These are phyloP conservation scores for Pterocles burchelli DNA, from an alignment of 2,113 vertebrate genomes.

Conservation along the genomic window DNA sequence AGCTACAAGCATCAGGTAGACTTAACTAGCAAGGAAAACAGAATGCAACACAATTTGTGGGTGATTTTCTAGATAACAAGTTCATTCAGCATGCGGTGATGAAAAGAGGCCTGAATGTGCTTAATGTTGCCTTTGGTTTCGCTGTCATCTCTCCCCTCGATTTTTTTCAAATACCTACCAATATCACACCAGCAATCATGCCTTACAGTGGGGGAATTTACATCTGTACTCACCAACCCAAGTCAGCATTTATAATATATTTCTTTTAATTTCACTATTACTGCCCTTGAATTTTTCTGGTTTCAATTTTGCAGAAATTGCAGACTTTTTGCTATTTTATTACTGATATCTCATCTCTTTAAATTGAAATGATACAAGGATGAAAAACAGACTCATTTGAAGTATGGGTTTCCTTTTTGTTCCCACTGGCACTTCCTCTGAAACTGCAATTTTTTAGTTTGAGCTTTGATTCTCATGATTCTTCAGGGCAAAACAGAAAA, in stretches of 20 bases:
- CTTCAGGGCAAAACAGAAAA: neutral
- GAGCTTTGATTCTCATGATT: neutral
- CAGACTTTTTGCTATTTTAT: neutral
- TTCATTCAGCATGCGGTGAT: fast-evolving
- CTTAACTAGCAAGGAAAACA: neutral
- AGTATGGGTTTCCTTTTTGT: neutral
- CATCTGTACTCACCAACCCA: neutral
- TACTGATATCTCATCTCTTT: neutral
- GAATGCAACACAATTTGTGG: fast-evolving
- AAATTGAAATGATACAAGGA: neutral
- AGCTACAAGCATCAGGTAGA: neutral
- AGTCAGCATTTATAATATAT: neutral
- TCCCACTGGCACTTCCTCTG: neutral
- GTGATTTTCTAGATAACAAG: neutral
- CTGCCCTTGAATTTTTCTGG: neutral
- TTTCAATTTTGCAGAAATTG: neutral
- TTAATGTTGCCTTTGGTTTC: neutral
- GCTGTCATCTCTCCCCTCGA: neutral
- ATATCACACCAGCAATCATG: neutral
- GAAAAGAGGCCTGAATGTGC: neutral
- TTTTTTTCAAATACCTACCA: neutral
- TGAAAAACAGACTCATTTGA: neutral
- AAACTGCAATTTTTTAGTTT: neutral
- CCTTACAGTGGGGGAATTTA: neutral
- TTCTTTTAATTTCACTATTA: neutral